Evolutionary conservation across 1,140 invertebrate species (phyloP), one percentile per base, ranked within the genome.

Genomic region (Harpegnathos saltator): DNA sequence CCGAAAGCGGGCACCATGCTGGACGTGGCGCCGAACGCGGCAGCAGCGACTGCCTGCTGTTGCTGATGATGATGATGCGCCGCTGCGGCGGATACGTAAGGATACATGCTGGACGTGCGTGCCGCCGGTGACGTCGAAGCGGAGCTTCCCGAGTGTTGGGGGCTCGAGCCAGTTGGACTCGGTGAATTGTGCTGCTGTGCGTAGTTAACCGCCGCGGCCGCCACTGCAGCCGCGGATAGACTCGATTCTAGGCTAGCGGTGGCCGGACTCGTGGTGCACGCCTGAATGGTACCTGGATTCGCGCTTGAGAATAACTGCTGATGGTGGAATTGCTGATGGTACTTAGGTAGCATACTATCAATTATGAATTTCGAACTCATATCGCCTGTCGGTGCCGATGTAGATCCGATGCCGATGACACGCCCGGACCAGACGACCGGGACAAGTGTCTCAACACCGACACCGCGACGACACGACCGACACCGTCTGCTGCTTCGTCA

Each of bases 361-460:
- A 98, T 98, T 96, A 98, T 97, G 95, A 98, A 98, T 97, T 98
- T 98, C 95, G 97, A 97, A 97, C 97, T 98, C 98, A 98, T 98
- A 94, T 95, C 95, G 93, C 91, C 88, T 68, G 63, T 83, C 85
- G 83, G 77, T 81, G 66, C 38, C 88, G 78, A 73, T 85, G 56
- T 56, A 74, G 73, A 68, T 50, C 52, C 54, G 86, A 86, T 92
- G 92, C 89, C 85, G 86, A 78, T 73, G 85, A 87, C 87, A 88
- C 87, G 83, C 85, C 85, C 90, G 89, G 85, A 69, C 85, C 48
- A 48, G 85, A 85, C 72, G 74, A 85, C 85, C 85, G 84, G 84
- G 84, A 61, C 73, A 14, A 73, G 85, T 86, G 85, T 56, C 90
- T 92, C 91, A 93, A 90, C 90, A 92, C 90, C 77, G 63, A 80